Evolutionary conservation across 2,888 invertebrate species (phyloP).

Genomic region (Dryobotodes eremita): DNA sequence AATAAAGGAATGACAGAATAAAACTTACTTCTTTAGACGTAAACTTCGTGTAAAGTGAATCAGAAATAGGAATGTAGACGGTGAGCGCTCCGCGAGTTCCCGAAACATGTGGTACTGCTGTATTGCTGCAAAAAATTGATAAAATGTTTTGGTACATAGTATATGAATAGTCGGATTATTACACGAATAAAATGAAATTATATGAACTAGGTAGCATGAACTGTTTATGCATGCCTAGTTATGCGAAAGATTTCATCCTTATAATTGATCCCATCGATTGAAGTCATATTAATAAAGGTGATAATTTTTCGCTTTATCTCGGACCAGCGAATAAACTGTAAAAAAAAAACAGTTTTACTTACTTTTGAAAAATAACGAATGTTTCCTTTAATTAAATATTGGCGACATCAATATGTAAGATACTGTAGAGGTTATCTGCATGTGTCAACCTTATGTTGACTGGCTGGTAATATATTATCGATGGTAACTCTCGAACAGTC

Average conservation of each 20-base stretch:
- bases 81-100: constrained; percentile 94
- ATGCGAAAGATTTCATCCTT: background rate
- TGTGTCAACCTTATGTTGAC: too few species aligned
- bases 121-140: constrained; percentile 75
- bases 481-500: too few species aligned
- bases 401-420: background rate
- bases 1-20: constrained; percentile 17
- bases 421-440: too few species aligned
- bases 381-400: background rate
- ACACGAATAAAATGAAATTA: background rate
- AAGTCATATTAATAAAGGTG: background rate
- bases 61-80: constrained; percentile 95
- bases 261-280: background rate
- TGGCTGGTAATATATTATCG: too few species aligned
- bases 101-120: constrained; percentile 92
- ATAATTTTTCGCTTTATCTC: background rate
- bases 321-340: background rate
- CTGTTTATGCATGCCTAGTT: background rate
- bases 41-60: constrained; percentile 94
- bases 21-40: constrained; percentile 87
- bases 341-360: background rate
- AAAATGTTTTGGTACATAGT: background rate
- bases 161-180: background rate
- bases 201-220: background rate
- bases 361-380: background rate